phyloP scores from a whole-genome alignment of 2,113 vertebrate genomes.

The Callospermophilus lateralis region DNA sequence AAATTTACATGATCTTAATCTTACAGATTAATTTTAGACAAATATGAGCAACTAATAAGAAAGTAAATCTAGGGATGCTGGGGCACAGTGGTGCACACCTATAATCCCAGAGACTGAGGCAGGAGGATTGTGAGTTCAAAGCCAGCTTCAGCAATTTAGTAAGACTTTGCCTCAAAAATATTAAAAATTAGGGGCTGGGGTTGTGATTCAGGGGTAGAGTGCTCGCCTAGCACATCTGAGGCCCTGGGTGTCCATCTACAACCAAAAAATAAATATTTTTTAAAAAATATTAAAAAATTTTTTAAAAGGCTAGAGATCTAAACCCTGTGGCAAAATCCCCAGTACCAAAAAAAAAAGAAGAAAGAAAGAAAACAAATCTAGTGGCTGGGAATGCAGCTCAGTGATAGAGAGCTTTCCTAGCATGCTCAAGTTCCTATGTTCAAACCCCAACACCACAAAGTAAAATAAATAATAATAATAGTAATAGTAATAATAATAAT shows the following conservation, averaged over 20 bases:
- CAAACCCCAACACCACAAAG: background rate
- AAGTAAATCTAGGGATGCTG: background rate
- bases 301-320: too few relatives aligned
- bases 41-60: background rate
- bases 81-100: background rate
- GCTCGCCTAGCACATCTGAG: too few relatives aligned
- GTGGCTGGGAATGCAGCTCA: background rate
- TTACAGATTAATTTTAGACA: background rate
- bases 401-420: background rate
- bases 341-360: background rate
- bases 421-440: background rate
- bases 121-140: background rate
- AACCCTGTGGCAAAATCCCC: background rate
- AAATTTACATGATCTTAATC: background rate
- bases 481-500: background rate
- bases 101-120: background rate
- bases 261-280: too few relatives aligned
- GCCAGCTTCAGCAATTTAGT: too few relatives aligned
- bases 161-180: too few relatives aligned
- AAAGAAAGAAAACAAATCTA: background rate
- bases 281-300: too few relatives aligned
- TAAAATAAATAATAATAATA: background rate
- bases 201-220: too few relatives aligned
- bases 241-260: too few relatives aligned
- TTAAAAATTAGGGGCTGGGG: too few relatives aligned